Conservation (phyloP, 2,797 vertebrate species). For the Helostoma temminkii region DNA sequence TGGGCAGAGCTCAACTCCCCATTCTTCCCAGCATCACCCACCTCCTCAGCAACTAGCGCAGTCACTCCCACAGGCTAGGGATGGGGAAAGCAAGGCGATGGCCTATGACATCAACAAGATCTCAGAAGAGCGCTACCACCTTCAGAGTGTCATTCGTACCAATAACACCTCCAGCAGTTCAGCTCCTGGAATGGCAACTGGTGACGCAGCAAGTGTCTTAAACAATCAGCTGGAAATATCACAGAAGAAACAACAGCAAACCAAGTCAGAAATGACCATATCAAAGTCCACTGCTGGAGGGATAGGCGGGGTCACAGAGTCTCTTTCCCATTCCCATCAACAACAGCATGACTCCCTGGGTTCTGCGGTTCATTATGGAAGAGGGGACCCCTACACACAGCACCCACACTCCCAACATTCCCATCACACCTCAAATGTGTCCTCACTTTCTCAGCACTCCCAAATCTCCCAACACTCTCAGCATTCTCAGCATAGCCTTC, state of each 20-base stretch:
- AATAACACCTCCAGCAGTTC: slow-evolving; percentile 80
- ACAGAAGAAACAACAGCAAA: slow-evolving; percentile 85
- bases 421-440: slow-evolving; percentile 73
- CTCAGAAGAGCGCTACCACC: slow-evolving; percentile 89
- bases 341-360: slow-evolving; percentile 73
- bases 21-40: slow-evolving; percentile 76
- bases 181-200: slow-evolving; percentile 54
- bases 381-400: slow-evolving; percentile 77
- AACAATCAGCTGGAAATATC: slow-evolving; percentile 88
- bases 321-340: slow-evolving; percentile 74
- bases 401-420: slow-evolving; percentile 80
- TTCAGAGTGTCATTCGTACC: slow-evolving; percentile 93
- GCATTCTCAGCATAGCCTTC: slow-evolving; percentile 78
- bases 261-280: slow-evolving; percentile 68
- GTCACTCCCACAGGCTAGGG: slow-evolving; percentile 66
- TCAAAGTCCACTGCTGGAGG: slow-evolving; percentile 84
- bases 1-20: slow-evolving; percentile 85
- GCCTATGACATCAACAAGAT: slow-evolving; percentile 87
- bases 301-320: slow-evolving; percentile 65
- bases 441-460: slow-evolving; percentile 82
- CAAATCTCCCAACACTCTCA: slow-evolving; percentile 77
- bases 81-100: slow-evolving; percentile 74
- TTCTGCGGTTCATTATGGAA: slow-evolving; percentile 79
- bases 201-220: slow-evolving; percentile 71
- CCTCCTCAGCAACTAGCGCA: slow-evolving; percentile 78